Percentiles rank a stretch among this genome's conserved stretches.
Conservation (phyloP, 2,113 vertebrate species). For the Bagarius yarrelli region DNA sequence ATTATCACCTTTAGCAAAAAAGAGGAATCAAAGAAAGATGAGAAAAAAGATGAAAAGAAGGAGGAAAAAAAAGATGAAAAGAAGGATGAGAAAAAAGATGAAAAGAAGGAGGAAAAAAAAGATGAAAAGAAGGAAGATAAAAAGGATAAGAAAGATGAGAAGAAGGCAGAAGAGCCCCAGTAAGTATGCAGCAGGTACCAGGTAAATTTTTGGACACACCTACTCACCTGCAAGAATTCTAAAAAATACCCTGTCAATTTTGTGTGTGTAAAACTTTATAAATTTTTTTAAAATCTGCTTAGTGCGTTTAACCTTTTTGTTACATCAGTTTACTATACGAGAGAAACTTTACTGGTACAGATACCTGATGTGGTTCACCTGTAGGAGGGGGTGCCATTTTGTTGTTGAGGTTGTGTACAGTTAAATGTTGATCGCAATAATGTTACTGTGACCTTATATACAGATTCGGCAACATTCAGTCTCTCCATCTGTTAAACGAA, state of each 20-base stretch:
- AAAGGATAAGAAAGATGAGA: conserved; percentile 76
- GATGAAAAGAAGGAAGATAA: conserved; percentile 74
- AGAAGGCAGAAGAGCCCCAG: conserved; percentile 73
- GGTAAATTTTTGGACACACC: background rate
- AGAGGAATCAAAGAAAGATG: conserved; percentile 75
- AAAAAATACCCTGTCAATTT: background rate
- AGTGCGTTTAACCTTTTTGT: background rate
- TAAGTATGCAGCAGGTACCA: conserved; percentile 62
- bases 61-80: conserved; percentile 72
- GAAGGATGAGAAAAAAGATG: conserved; percentile 72
- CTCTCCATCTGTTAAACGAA: background rate
- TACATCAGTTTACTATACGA: background rate
- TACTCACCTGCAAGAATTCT: background rate
- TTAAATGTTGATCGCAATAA: too few relatives aligned
- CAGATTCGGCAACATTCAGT: background rate
- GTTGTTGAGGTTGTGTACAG: too few relatives aligned
- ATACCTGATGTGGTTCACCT: background rate
- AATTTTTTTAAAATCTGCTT: background rate
- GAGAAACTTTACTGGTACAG: background rate
- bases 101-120: conserved; percentile 71
- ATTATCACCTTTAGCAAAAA: conserved; percentile 79
- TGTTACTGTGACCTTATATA: background rate
- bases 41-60: conserved; percentile 80
- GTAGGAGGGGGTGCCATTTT: background rate
- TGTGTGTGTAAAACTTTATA: background rate